Percentiles rank a stretch among this genome's conserved stretches.
Conservation (phyloP, 2,113 vertebrate species). For the Argyrosomus japonicus region DNA sequence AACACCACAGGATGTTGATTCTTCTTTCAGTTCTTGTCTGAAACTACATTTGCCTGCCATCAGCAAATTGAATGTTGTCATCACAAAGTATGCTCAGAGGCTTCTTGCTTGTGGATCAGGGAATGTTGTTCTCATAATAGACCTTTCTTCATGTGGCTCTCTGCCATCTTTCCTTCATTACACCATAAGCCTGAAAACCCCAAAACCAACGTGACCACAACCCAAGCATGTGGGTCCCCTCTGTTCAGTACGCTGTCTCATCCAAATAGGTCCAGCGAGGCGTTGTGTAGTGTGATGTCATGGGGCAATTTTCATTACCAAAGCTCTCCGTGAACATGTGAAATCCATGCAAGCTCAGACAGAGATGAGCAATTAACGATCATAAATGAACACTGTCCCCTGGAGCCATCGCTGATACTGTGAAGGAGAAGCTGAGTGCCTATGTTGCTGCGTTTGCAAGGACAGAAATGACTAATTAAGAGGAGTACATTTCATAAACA, state of each 20-base stretch:
- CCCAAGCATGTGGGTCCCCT: slow-evolving; percentile 67
- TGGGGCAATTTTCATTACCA: slow-evolving; percentile 53
- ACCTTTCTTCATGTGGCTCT: slow-evolving; percentile 64
- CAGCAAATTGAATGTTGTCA: slow-evolving; percentile 50
- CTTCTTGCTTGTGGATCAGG: slow-evolving; percentile 46
- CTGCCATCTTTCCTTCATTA: slow-evolving; percentile 78
- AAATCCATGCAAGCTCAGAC: slow-evolving; percentile 43
- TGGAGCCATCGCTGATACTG: slow-evolving; percentile 33
- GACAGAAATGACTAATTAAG: slow-evolving; percentile 52
- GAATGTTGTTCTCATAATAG: slow-evolving; percentile 71
- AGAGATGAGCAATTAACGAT: slow-evolving; percentile 59
- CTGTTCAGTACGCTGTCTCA: slow-evolving; percentile 50
- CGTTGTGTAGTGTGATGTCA: slow-evolving; percentile 63
- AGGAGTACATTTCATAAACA: slow-evolving; percentile 51
- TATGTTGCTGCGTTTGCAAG: slow-evolving; percentile 33
- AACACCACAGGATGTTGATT: neutral
- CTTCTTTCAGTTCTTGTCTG: slow-evolving; percentile 15
- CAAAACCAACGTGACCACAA: slow-evolving; percentile 69
- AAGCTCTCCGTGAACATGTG: slow-evolving; percentile 43
- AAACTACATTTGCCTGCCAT: slow-evolving; percentile 11
- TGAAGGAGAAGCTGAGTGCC: slow-evolving; percentile 41
- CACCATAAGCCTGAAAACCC: slow-evolving; percentile 42
- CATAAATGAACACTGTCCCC: slow-evolving; percentile 49
- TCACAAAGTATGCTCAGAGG: slow-evolving; percentile 26
- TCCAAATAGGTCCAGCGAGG: slow-evolving; percentile 54